A percentile compares a stretch with the other conserved stretches of the same genome.
These are phyloP conservation scores for Enteromius paludinosus DNA, from an alignment of 2,797 vertebrate species.

Conservation along the genomic window DNA sequence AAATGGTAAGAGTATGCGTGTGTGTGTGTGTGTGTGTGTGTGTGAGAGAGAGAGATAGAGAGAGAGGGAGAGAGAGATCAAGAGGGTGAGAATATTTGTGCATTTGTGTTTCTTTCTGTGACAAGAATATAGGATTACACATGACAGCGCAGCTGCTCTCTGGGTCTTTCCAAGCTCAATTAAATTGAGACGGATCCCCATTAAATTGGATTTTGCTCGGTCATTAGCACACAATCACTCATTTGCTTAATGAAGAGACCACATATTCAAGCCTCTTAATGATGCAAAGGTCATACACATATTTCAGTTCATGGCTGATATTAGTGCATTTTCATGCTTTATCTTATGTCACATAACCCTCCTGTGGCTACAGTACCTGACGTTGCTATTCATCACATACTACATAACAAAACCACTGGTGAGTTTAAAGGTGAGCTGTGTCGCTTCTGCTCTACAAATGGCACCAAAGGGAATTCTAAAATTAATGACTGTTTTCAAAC, in stretches of 20 bases:
- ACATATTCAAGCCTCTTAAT: slow-evolving; percentile 26
- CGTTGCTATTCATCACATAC: slow-evolving; percentile 3
- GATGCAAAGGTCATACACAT: slow-evolving; percentile 20
- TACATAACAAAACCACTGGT: slow-evolving; percentile 20
- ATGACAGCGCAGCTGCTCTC: slow-evolving; percentile 36
- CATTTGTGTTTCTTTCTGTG: slow-evolving; percentile 21
- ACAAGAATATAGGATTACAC: slow-evolving; percentile 32
- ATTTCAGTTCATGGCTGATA: slow-evolving; percentile 4
- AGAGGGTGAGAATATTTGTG: slow-evolving; percentile 21
- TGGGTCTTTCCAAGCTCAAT: slow-evolving; percentile 21
- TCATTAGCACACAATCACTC: slow-evolving; percentile 61
- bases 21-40: not conserved
- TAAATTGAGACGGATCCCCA: slow-evolving; percentile 40
- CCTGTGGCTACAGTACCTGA: not conserved
- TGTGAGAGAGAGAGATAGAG: not conserved
- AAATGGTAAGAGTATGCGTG: slow-evolving; percentile 9
- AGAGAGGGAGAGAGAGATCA: not conserved
- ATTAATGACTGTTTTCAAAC: not conserved
- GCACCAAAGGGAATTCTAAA: slow-evolving; percentile 7
- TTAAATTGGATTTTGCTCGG: slow-evolving; percentile 69
- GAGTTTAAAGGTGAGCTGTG: slow-evolving; percentile 40
- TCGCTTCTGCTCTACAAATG: slow-evolving; percentile 11
- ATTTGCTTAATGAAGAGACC: slow-evolving; percentile 58
- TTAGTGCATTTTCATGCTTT: not conserved
- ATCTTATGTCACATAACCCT: slow-evolving; percentile 13